Base-by-base conservation (phyloP, 2,888 invertebrate genomes). In the Aphidoletes aphidimyza region DNA sequence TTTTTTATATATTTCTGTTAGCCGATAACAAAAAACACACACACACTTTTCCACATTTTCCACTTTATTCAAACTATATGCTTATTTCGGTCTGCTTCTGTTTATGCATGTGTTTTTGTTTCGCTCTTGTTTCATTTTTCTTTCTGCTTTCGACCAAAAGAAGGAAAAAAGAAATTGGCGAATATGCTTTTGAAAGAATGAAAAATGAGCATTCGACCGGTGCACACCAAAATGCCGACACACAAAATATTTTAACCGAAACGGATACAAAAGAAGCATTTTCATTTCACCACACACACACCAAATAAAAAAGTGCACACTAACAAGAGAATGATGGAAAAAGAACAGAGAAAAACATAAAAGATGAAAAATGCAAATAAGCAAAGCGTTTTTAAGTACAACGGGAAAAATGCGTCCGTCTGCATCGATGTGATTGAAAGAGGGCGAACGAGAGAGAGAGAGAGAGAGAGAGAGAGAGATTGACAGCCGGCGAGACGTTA, bases 121-220 rank as follows among this genome's bases (percentile, higher is more conserved):
- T 81, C 22, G 22, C n/a, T 81, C 37, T 36, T 37, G 69, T 69
- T 34, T 30, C 8, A 3, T 3, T 69, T 69, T 34, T 69, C 14
- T 69, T 69, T 69, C 14, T 69, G 30, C 59, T 8, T 69, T 69
- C 3, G 34, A 45, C 8, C 45, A 45, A 45, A 11, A 11, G 8
- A 45, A 11, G 9, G 9, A 45, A 11, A 45, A 11, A 22, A 54
- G 19, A 47, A 54, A 22, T 54, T n/a, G 36, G 22, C 9, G 22
- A 81, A 81, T 81, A 81, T 81, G 37, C 37, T 81, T 81, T 81
- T 37, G 39, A 81, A 81, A n/a, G 81, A 81, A 81, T 81, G 81
- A 81, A 81, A 81, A 81, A 81, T 81, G 81, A 81, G 81, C 81
- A 37, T 81, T 81, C 81, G 81, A 81, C 81, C 81, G 81, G 81